These are phyloP conservation scores for Pomacea maculata DNA, from an alignment of 1,140 invertebrate genomes.

Conservation along the genomic window DNA sequence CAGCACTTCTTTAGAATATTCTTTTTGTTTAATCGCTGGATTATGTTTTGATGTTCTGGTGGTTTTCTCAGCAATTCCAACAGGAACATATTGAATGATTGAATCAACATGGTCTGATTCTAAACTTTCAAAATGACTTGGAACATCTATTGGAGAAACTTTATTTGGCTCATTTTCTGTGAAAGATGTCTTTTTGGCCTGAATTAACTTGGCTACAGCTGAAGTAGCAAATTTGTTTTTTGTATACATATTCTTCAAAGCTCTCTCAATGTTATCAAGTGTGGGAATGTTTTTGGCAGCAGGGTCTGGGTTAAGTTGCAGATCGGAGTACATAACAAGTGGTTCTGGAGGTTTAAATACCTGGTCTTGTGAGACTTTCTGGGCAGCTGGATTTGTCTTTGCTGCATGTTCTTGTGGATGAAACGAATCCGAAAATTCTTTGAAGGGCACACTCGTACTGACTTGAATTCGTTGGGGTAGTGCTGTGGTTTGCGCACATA, in stretches of 20 bases:
- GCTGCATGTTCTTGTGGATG: neutral
- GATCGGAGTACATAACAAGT: constrained; percentile 16
- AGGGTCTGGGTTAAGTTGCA: constrained; percentile 11
- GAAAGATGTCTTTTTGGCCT: neutral
- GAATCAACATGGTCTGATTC: too few species aligned
- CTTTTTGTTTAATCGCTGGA: too few species aligned
- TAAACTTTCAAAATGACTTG: too few species aligned
- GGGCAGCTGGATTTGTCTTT: neutral
- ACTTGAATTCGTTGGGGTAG: neutral
- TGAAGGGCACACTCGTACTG: neutral
- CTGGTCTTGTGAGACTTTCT: neutral
- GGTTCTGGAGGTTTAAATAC: constrained; percentile 9
- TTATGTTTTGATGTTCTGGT: too few species aligned
- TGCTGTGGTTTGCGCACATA: neutral
- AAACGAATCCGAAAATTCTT: constrained; percentile 1
- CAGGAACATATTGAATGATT: too few species aligned
- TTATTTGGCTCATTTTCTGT: too few species aligned
- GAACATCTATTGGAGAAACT: too few species aligned
- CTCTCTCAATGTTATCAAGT: constrained; percentile 18
- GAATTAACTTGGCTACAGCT: neutral
- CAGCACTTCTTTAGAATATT: too few species aligned
- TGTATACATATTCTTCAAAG: constrained; percentile 14
- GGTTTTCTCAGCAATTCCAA: too few species aligned
- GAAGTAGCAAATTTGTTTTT: constrained; percentile 1
- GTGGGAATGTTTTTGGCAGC: constrained; percentile 6